These are phyloP conservation scores for Alviniconcha marisindica DNA, from an alignment of 1,140 invertebrate species.

Conservation along the genomic window DNA sequence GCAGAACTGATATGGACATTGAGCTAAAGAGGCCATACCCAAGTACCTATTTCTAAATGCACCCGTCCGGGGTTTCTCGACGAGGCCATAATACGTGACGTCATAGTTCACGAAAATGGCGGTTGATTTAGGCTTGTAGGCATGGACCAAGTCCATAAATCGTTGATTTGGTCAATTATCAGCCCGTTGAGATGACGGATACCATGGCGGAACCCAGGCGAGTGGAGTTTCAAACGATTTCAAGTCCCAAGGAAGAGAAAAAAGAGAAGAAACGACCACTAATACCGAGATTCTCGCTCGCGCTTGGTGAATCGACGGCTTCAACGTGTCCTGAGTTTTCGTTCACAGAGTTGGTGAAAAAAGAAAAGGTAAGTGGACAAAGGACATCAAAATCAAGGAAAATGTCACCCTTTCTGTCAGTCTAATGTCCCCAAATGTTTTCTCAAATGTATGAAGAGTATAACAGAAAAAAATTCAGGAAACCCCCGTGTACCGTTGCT, in stretches of 20 bases:
- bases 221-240: constrained; percentile 76
- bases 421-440: neutral
- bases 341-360: constrained; percentile 81
- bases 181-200: constrained; percentile 40
- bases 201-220: constrained; percentile 80
- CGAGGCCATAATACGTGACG: constrained; percentile 49
- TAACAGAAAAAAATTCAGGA: neutral
- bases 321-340: constrained; percentile 82
- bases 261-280: constrained; percentile 77
- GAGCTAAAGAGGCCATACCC: too few relatives aligned
- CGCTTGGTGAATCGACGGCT: constrained; percentile 81
- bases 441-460: neutral
- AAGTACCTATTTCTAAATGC: constrained; percentile 13
- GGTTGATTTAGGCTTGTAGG: constrained; percentile 54
- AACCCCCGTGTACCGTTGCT: neutral
- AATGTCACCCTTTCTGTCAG: neutral
- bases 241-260: constrained; percentile 70
- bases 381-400: constrained; percentile 48
- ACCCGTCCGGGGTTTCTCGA: constrained; percentile 30
- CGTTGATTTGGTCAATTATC: constrained; percentile 35
- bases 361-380: constrained; percentile 80
- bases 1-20: too few relatives aligned
- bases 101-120: constrained; percentile 62
- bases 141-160: constrained; percentile 45
- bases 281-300: constrained; percentile 80